Percentiles rank a stretch among this genome's conserved stretches.
Conservation (phyloP, 2,888 invertebrate genomes). For the Lithophane ornitopus region DNA sequence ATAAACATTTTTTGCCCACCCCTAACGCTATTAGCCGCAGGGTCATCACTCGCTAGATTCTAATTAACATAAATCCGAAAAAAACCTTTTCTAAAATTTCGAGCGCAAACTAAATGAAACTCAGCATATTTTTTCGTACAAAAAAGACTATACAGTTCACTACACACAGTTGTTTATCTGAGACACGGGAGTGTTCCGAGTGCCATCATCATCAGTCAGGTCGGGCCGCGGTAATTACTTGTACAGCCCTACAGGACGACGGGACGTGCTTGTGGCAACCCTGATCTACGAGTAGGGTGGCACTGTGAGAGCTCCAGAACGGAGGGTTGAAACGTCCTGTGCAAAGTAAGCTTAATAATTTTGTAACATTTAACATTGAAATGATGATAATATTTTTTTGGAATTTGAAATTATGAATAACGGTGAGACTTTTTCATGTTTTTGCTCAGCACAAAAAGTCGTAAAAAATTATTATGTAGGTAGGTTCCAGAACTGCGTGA, state of each 20-base stretch:
- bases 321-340: conserved; percentile 17
- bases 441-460: background rate
- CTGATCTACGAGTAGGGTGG: conserved; percentile 59
- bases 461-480: background rate
- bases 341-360: conserved; percentile 23
- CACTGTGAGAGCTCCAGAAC: conserved; percentile 30
- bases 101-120: conserved; percentile 58
- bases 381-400: conserved; percentile 21
- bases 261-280: conserved; percentile 63
- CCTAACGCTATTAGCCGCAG: conserved; percentile 32
- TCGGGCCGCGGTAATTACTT: conserved; percentile 62
- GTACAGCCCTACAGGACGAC: conserved; percentile 64
- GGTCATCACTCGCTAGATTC: conserved; percentile 31
- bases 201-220: conserved; percentile 67
- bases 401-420: conserved; percentile 5
- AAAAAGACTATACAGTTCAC: conserved; percentile 58
- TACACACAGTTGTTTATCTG: conserved; percentile 62
- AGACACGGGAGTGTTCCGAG: conserved; percentile 58
- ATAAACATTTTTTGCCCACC: conserved; percentile 2
- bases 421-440: background rate
- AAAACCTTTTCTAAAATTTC: conserved; percentile 49
- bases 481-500: conserved; percentile 5
- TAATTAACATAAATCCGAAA: conserved; percentile 58
- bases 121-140: conserved; percentile 53
- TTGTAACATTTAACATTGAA: conserved; percentile 28